Percentiles rank a stretch among this genome's conserved stretches.
Conservation (phyloP, 2,797 vertebrate species). For the Sciaenops ocellatus region DNA sequence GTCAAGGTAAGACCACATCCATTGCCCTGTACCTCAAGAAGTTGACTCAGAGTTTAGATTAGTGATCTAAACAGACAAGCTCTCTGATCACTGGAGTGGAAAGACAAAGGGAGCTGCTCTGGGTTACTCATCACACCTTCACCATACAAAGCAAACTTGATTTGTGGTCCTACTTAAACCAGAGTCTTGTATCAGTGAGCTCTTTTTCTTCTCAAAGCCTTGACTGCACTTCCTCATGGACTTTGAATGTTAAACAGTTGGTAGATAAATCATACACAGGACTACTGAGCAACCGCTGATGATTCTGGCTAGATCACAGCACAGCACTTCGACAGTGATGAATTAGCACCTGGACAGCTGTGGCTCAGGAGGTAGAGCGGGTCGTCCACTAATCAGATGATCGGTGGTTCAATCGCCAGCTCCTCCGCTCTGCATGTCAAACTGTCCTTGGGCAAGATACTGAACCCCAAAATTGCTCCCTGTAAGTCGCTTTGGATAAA, state of each 20-base stretch:
- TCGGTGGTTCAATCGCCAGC: no score
- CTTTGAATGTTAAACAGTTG: conserved; percentile 54
- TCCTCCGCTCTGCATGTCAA: no score
- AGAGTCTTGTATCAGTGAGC: conserved; percentile 24
- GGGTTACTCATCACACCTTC: conserved; percentile 71
- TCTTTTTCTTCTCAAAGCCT: conserved; percentile 30
- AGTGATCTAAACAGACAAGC: conserved; percentile 55
- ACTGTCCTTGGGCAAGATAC: no score
- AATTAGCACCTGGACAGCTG: conserved; percentile 59
- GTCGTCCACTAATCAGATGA: no score
- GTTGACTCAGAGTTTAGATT: conserved; percentile 62
- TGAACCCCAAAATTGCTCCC: no score
- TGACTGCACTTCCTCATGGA: conserved; percentile 36
- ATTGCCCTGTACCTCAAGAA: conserved; percentile 28
- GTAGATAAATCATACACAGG: conserved; percentile 36
- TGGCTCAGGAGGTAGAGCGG: no score
- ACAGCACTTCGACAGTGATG: conserved; percentile 32
- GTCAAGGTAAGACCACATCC: conserved; percentile 47
- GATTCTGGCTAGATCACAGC: conserved; percentile 43
- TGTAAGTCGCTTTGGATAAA: no score
- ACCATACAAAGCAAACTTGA: conserved; percentile 40
- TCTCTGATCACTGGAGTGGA: conserved; percentile 62
- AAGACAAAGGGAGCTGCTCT: conserved; percentile 44
- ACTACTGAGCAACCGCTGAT: conserved; percentile 31
- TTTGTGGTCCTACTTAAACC: conserved; percentile 57